phyloP scores from a whole-genome alignment of 2,113 vertebrate genomes.

The Oryctolagus cuniculus region DNA sequence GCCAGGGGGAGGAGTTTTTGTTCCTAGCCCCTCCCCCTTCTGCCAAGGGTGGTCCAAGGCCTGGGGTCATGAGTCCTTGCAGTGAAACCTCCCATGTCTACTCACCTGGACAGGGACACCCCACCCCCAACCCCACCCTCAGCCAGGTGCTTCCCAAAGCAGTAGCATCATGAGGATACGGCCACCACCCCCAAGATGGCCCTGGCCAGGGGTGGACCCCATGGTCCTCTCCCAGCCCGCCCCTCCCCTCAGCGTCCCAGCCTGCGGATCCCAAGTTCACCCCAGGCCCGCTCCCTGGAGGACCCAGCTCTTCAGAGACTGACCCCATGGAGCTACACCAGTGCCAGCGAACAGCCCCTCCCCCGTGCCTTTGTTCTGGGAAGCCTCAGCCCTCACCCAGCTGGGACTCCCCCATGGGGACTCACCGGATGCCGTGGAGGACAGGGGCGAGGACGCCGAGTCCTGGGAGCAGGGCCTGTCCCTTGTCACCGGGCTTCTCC shows the following conservation, averaged over 20 bases:
- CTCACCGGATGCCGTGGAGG: constrained; percentile 89
- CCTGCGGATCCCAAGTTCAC: background rate
- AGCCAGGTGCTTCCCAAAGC: background rate
- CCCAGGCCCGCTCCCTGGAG: background rate
- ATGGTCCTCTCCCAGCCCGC: background rate
- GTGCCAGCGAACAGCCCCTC: background rate
- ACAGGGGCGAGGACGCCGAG: constrained; percentile 87
- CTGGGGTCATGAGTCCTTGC: background rate
- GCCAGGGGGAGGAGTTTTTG: too few relatives aligned
- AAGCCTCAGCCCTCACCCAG: too few relatives aligned
- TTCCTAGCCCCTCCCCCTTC: fast-evolving
- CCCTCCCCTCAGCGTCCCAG: background rate
- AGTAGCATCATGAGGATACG: too few relatives aligned
- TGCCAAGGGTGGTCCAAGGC: fast-evolving
- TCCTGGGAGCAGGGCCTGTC: constrained; percentile 86
- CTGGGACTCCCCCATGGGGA: background rate
- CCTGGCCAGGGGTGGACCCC: background rate
- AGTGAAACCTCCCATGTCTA: fast-evolving
- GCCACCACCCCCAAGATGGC: background rate
- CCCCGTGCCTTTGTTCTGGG: background rate
- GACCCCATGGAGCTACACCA: too few relatives aligned
- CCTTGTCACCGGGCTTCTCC: constrained; percentile 87
- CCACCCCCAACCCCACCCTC: background rate
- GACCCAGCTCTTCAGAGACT: background rate
- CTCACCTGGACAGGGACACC: background rate